Conservation (phyloP, 2,888 invertebrate genomes). For the Marasmarcha lunaedactyla region DNA sequence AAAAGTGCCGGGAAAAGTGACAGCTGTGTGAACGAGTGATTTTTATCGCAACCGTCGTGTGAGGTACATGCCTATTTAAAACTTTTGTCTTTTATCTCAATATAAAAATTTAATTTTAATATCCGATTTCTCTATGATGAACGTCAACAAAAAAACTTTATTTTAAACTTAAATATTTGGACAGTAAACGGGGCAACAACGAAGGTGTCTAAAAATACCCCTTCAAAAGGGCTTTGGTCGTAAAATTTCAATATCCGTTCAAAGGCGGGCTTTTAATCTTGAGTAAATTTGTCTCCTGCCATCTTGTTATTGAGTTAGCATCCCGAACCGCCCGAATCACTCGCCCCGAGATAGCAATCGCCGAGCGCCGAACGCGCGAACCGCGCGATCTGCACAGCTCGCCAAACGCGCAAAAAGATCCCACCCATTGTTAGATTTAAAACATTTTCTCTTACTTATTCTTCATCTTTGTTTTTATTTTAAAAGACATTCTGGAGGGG, state of each 20-base stretch:
- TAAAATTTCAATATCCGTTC: constrained; percentile 43
- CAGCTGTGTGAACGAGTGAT: not conserved
- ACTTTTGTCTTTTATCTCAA: not conserved
- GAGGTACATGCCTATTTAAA: too few species aligned
- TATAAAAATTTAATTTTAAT: not conserved
- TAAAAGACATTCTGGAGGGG: not conserved
- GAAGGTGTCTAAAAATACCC: constrained; percentile 25
- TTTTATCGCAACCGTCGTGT: not conserved
- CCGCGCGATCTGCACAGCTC: constrained; percentile 8
- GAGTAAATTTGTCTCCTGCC: constrained; percentile 32
- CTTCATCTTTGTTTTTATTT: not conserved
- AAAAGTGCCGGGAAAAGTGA: not conserved
- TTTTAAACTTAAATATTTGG: not conserved
- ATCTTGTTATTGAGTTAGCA: constrained; percentile 20
- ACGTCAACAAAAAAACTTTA: not conserved
- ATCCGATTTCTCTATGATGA: too few species aligned
- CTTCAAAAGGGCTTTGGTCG: constrained; percentile 26
- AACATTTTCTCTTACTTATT: not conserved
- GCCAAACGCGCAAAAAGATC: constrained; percentile 5
- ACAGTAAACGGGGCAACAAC: not conserved
- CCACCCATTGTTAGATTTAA: constrained; percentile 3
- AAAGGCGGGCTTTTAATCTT: constrained; percentile 34
- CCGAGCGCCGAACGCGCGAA: constrained; percentile 14
- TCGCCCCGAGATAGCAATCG: constrained; percentile 25
- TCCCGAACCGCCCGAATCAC: constrained; percentile 17